Evolutionary conservation across 2,888 invertebrate species (phyloP).

Genomic region (Polydrusus pterygomalis): DNA sequence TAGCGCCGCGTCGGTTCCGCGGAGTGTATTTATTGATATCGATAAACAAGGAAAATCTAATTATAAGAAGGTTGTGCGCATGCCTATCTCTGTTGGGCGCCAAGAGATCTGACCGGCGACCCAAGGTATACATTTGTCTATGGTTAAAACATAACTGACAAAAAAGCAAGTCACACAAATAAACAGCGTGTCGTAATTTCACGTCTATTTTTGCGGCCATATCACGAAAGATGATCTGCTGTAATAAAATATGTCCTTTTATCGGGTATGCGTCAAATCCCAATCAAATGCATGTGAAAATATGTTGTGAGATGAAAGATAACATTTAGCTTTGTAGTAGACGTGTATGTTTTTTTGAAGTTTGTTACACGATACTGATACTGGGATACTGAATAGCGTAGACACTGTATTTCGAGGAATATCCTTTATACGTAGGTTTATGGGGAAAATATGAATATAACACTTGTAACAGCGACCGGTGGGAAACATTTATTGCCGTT

Average conservation of each 20-base stretch:
- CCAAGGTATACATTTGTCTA: no score
- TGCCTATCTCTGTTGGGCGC: no score
- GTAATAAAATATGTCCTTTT: constrained; percentile 65
- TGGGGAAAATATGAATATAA: constrained; percentile 19
- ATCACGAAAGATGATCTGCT: constrained; percentile 48
- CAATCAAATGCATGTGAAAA: constrained; percentile 65
- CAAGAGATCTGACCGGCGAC: no score
- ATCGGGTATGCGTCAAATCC: constrained; percentile 64
- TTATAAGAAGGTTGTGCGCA: no score
- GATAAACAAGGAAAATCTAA: no score
- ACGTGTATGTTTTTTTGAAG: constrained; percentile 50
- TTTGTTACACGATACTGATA: constrained; percentile 47
- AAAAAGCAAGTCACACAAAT: constrained; percentile 51
- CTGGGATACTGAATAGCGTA: constrained; percentile 19
- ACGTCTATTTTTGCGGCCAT: constrained; percentile 20
- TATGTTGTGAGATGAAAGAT: constrained; percentile 63
- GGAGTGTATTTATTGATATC: no score
- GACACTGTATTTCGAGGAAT: constrained; percentile 20
- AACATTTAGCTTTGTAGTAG: constrained; percentile 57
- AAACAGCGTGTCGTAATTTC: constrained; percentile 44
- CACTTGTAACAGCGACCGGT: neutral
- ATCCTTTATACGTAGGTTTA: constrained; percentile 28
- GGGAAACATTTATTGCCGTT: constrained; percentile 4
- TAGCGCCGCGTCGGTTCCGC: no score
- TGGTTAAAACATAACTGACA: constrained; percentile 41